These are phyloP conservation scores for Triplophysa yarkandensis DNA, from an alignment of 2,797 vertebrate genomes.

Conservation along the genomic window DNA sequence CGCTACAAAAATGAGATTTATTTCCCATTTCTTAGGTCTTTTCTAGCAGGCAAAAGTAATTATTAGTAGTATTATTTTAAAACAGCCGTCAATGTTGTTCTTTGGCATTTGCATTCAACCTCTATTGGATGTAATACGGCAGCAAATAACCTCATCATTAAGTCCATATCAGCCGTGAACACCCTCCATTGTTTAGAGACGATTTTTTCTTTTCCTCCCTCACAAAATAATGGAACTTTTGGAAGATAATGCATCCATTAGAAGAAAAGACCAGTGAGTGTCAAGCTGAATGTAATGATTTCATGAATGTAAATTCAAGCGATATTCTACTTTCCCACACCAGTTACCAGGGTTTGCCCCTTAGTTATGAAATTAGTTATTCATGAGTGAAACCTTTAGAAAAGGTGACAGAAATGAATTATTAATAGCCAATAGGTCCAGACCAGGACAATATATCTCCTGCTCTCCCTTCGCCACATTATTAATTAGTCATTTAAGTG, in stretches of 20 bases:
- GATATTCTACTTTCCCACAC: constrained; percentile 62
- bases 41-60: constrained; percentile 43
- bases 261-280: constrained; percentile 35
- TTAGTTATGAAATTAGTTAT: constrained; percentile 57
- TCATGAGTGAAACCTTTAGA: constrained; percentile 64
- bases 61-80: constrained; percentile 48
- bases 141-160: constrained; percentile 52
- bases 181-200: constrained; percentile 49
- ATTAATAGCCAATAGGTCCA: constrained; percentile 65
- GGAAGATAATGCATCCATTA: constrained; percentile 14
- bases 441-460: constrained; percentile 68
- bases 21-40: constrained; percentile 11
- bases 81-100: constrained; percentile 40
- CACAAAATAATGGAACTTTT: constrained; percentile 35
- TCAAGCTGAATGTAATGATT: constrained; percentile 39
- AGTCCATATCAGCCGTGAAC: constrained; percentile 47
- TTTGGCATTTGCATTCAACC: constrained; percentile 49
- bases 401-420: constrained; percentile 69
- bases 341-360: constrained; percentile 57
- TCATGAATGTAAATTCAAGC: constrained; percentile 58
- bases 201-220: not conserved
- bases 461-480: constrained; percentile 65
- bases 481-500: constrained; percentile 71
- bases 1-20: constrained; percentile 18
- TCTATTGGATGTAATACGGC: constrained; percentile 26